Base-by-base conservation (phyloP, 2,797 vertebrate genomes). In the Acipenser oxyrinchus region DNA sequence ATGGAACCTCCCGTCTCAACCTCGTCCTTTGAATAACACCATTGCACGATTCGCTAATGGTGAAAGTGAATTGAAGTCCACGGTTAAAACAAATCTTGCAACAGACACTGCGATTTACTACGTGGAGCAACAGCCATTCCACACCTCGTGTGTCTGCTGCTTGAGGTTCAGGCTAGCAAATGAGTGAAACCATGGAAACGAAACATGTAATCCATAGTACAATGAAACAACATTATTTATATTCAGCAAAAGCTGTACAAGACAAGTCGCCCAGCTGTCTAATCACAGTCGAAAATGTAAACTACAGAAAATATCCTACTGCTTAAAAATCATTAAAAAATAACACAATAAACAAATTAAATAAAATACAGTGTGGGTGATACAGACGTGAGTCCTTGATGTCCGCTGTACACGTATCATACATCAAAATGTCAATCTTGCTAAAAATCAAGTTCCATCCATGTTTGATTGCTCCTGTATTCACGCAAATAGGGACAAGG, bases 171-270 rank as follows among this genome's bases (percentile, higher is more conserved):
- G 53, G 49, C 49, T 48, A 6, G 37, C 37, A 62, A 3, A 13
- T 61, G 10, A 59, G 66, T 9, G 81, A 73, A 66, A 70, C 78
- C 75, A 71, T 78, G 73, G 84, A 69, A 84, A 81, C 76, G 63
- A 71, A 48, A 60, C 69, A 70, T 66, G 76, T 75, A 64, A 67
- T 64, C 75, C 84, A 49, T 72, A 70, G 74, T 75, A 71, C 74
- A 76, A 77, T 10, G 66, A 68, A 65, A 70, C 74, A 61, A 63
- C 75, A 48, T 48, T 53, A 69, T 71, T 60, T 64, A 72, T n/a
- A 2, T 69, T 70, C 65, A 23, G 8, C 48, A 10, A 53, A 58
- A 57, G 52, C 49, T 10, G 15, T 63, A 8, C 23, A 48, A 55
- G 51, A 7, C 57, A 7, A 59, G 13, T 10, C 49, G 48, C 4